A percentile compares a stretch with the other conserved stretches of the same genome.
Evolutionary conservation across 2,888 invertebrate species (phyloP).

Genomic region (Clusia tigrina): DNA sequence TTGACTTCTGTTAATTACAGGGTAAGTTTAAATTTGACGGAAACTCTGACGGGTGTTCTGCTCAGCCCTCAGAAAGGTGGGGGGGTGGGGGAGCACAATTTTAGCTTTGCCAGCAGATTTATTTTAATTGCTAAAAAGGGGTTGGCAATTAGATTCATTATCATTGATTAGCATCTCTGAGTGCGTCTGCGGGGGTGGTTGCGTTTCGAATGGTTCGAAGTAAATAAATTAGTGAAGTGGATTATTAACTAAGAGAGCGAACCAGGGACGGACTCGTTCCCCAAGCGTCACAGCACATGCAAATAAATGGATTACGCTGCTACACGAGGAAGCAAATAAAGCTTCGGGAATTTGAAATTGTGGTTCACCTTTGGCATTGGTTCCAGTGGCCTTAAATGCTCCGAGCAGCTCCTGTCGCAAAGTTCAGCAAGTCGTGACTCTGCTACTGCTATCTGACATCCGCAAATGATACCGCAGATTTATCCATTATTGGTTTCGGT

Average conservation of each 20-base stretch:
- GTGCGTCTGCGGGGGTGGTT: neutral
- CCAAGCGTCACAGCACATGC: too few relatives aligned
- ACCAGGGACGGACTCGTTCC: too few relatives aligned
- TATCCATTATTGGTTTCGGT: too few relatives aligned
- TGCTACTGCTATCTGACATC: too few relatives aligned
- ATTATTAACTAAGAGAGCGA: neutral
- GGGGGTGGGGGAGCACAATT: neutral
- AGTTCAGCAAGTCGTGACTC: too few relatives aligned
- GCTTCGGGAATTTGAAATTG: too few relatives aligned
- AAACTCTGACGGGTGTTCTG: neutral
- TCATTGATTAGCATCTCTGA: neutral
- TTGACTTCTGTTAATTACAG: conserved; percentile 31
- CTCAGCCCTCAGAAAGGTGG: neutral
- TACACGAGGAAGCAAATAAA: too few relatives aligned
- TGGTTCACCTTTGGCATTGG: too few relatives aligned
- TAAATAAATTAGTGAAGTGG: conserved; percentile 1
- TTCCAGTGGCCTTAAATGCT: too few relatives aligned
- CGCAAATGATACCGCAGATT: too few relatives aligned
- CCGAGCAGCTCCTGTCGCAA: too few relatives aligned
- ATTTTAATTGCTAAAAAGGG: neutral
- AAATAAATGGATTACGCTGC: too few relatives aligned
- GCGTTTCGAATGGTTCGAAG: neutral
- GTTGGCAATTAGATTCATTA: conserved; percentile 4
- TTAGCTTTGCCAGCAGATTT: neutral
- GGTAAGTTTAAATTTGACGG: conserved; percentile 19